Conservation (phyloP, 2,888 invertebrate genomes). For the Stratiomys singularior region DNA sequence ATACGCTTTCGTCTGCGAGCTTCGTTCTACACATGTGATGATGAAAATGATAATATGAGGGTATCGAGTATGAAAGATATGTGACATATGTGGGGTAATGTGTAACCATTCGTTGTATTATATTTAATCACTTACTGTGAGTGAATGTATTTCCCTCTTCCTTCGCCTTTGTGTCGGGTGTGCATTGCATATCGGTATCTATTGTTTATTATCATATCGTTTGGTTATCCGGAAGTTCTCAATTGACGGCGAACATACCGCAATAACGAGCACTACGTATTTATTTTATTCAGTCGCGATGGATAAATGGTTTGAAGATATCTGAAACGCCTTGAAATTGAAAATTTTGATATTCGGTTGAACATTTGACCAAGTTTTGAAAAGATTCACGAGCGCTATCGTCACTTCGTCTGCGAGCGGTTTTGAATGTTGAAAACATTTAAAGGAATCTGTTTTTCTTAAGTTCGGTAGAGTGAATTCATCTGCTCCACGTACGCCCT, state of each 20-base stretch:
- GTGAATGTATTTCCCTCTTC: constrained; percentile 28
- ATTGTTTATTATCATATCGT: constrained; percentile 26
- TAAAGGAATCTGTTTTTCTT: no score
- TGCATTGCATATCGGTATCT: background rate
- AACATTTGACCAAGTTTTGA: no score
- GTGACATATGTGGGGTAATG: constrained; percentile 31
- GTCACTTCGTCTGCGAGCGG: no score
- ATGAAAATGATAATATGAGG: constrained; percentile 8
- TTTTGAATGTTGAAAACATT: no score
- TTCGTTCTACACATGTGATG: background rate
- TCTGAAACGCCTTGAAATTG: constrained; percentile 7
- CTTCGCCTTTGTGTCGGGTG: background rate
- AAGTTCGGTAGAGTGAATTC: no score
- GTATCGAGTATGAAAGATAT: background rate
- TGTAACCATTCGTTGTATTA: constrained; percentile 21
- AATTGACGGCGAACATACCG: constrained; percentile 19
- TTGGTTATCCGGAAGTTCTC: constrained; percentile 40
- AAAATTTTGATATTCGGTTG: no score
- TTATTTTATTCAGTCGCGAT: constrained; percentile 17
- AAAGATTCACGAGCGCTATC: no score
- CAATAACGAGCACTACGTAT: background rate
- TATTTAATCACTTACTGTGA: constrained; percentile 4
- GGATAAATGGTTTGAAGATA: constrained; percentile 11
- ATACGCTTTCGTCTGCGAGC: background rate
- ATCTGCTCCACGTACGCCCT: no score